phyloP scores from a whole-genome alignment of 2,797 vertebrate genomes.

The Hoplostethus atlanticus region DNA sequence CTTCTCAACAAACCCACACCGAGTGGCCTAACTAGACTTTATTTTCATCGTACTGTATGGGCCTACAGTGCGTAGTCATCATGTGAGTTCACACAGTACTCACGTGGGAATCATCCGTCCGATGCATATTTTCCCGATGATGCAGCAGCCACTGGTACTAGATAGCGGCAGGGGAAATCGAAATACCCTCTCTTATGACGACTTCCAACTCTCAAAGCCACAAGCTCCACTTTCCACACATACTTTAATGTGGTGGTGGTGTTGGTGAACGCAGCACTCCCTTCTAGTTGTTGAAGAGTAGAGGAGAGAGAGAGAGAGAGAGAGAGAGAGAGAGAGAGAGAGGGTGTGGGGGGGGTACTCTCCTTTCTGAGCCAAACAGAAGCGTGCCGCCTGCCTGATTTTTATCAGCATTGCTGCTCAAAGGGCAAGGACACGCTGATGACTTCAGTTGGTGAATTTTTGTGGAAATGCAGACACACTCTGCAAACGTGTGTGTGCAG shows the following conservation, averaged over 20 bases:
- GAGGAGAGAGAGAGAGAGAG: neutral
- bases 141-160: neutral
- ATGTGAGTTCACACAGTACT: neutral
- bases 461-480: slow-evolving; percentile 8
- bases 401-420: slow-evolving; percentile 16
- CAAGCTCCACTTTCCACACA: slow-evolving; percentile 19
- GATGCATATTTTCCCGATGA: slow-evolving; percentile 15
- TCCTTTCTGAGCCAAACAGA: slow-evolving; percentile 9
- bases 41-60: neutral
- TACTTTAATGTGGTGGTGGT: slow-evolving; percentile 15
- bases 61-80: neutral
- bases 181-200: slow-evolving; percentile 15
- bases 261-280: neutral
- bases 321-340: too few species aligned
- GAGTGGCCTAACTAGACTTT: neutral
- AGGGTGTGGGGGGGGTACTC: neutral
- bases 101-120: neutral
- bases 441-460: slow-evolving; percentile 6
- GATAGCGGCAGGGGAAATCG: slow-evolving; percentile 10
- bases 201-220: slow-evolving; percentile 20
- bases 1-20: neutral
- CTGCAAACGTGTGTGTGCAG: neutral
- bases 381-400: slow-evolving; percentile 4
- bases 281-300: neutral
- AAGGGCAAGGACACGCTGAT: slow-evolving; percentile 4